phyloP scores from a whole-genome alignment of 1,140 invertebrate species.

The Bombus impatiens region DNA sequence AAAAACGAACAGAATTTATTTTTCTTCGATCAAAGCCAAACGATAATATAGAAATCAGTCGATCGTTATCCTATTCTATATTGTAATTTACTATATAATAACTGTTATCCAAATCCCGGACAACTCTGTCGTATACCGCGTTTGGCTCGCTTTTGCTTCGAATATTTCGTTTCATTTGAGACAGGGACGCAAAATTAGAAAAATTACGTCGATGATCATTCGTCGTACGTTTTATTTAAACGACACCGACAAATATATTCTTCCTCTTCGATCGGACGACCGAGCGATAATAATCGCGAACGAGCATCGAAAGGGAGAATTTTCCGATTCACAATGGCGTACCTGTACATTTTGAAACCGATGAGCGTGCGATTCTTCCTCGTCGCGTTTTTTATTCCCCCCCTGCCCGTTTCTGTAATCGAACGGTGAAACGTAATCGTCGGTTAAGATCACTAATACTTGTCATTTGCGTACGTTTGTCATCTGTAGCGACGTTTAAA shows the following conservation, averaged over 20 bases:
- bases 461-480: constrained; percentile 50
- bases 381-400: neutral
- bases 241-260: neutral
- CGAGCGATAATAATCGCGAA: neutral
- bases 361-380: constrained; percentile 11
- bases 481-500: constrained; percentile 45
- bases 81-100: too few species aligned
- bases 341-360: neutral
- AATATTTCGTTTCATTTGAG: neutral
- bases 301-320: neutral
- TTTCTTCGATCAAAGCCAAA: too few species aligned
- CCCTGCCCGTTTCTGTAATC: neutral
- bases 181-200: neutral
- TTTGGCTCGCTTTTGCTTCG: rapidly evolving
- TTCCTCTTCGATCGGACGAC: neutral
- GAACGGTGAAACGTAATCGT: constrained; percentile 31
- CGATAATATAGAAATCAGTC: too few species aligned
- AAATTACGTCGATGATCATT: neutral
- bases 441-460: constrained; percentile 48
- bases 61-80: too few species aligned
- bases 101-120: too few species aligned
- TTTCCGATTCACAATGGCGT: neutral
- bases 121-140: too few species aligned
- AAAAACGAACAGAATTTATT: too few species aligned
- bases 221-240: neutral